Conservation (phyloP, 2,888 invertebrate species). For the Cephalotes varians region DNA sequence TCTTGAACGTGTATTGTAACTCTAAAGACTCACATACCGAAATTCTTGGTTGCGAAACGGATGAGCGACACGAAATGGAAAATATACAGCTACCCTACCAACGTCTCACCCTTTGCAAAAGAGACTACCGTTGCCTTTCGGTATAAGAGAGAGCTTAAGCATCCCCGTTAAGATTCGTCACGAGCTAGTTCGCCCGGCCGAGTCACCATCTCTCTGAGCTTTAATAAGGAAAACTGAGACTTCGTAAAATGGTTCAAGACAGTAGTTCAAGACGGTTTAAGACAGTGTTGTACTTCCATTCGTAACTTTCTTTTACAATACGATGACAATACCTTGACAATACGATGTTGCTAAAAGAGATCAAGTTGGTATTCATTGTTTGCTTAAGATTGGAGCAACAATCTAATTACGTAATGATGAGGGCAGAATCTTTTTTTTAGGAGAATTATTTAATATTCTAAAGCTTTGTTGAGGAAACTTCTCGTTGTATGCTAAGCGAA, state of each 20-base stretch:
- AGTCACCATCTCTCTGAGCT: conserved; percentile 38
- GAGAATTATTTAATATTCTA: background rate
- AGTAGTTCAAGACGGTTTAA: too few relatives aligned
- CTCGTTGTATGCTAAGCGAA: background rate
- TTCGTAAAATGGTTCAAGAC: conserved; percentile 43
- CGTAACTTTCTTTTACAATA: conserved; percentile 51
- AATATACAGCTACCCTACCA: conserved; percentile 72
- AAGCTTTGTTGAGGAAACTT: background rate
- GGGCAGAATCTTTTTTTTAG: background rate
- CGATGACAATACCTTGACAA: background rate
- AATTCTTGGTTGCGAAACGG: conserved; percentile 51
- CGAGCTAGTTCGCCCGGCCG: conserved; percentile 67
- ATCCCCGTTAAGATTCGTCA: conserved; percentile 79
- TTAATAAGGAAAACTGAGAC: conserved; percentile 65
- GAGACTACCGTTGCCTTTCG: conserved; percentile 61
- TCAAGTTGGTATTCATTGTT: background rate
- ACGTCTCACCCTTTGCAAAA: conserved; percentile 66
- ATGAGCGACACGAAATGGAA: conserved; percentile 71
- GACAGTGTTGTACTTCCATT: conserved; percentile 54
- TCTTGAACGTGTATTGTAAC: conserved; percentile 59
- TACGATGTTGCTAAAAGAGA: background rate
- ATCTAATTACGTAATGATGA: background rate
- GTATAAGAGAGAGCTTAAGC: conserved; percentile 78
- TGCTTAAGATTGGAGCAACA: background rate
- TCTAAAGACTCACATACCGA: conserved; percentile 54